Base-by-base conservation (phyloP, 2,113 vertebrate genomes). In the Thamnaconus septentrionalis region DNA sequence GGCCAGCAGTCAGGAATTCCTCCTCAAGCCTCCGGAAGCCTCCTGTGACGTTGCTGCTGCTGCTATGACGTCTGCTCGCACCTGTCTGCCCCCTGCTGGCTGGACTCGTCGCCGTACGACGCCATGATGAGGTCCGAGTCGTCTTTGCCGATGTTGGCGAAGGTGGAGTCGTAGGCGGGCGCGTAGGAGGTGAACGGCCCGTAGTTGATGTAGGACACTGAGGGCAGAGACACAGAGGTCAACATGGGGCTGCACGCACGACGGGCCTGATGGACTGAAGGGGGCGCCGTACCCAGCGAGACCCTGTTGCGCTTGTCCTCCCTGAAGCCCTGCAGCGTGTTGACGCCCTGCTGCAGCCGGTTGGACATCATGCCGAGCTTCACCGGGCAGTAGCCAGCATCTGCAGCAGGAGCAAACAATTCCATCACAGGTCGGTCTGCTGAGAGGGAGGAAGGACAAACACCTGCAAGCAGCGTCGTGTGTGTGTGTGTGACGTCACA, bases 251-350 rank as follows among this genome's bases (percentile, higher is more conserved):
- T 2, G 18, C 18, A 31, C 18, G 18, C 18, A 31, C 18, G 18
- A 31, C 2, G 18, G 18, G 18, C 18, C 18, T 1, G 18, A 31
- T 2, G 18, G 18, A 31, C 18, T 31, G 18, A 31, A 31, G 5
- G 8, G 42, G 5, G 6, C 0, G 4, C 2, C 0, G 39, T 64
- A 96, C 97, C 96, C 89, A 95, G 96, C 71, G 93, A 96, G 40
- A 96, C 91, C 76, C 91, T 90, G 89, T 99, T 99, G 81, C 97
- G 94, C 88, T 98, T 99, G 87, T 99, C 97, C 83, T 99, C 97
- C 81, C 96, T 96, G 81, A 99, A 99, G 0, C 95, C 94, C 86
- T 97, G 96, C 62, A 99, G 88, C 0, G 92, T 93, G 77, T 98
- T 99, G 53, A 98, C 92, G 10, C 97, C 97, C 0, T 93, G 93